A percentile compares a stretch with the other conserved stretches of the same genome.
Conservation (phyloP, 23 tunicate species). For the Ascidia mentula region DNA sequence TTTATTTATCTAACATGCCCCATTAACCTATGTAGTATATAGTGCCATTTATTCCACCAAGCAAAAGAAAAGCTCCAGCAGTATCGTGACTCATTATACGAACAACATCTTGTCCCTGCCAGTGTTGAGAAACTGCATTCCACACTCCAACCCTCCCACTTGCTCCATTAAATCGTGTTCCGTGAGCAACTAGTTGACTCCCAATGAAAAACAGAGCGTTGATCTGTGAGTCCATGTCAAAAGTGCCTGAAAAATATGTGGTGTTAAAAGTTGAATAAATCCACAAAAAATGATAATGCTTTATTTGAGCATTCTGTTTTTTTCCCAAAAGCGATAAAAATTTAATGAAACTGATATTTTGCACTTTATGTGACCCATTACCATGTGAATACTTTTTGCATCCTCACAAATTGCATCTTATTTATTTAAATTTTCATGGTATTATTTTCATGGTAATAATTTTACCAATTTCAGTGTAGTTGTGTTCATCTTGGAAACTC, state of each 20-base stretch:
- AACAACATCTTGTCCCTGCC: slow-evolving; percentile 91
- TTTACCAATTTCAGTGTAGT: slow-evolving; percentile 78
- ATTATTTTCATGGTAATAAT: no score
- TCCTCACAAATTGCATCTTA: no score
- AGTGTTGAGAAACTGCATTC: slow-evolving; percentile 97
- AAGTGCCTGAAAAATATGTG: slow-evolving; percentile 37
- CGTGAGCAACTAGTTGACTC: slow-evolving; percentile 83
- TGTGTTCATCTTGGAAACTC: slow-evolving; percentile 87
- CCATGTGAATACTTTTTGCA: no score
- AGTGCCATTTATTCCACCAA: slow-evolving; percentile 83
- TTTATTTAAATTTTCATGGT: no score
- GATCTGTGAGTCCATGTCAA: slow-evolving; percentile 66
- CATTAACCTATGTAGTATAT: slow-evolving; percentile 80
- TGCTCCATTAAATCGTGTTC: slow-evolving; percentile 22
- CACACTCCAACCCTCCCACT: slow-evolving; percentile 92
- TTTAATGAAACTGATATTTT: no score
- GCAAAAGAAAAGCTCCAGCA: slow-evolving; percentile 78
- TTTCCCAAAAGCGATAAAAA: no score
- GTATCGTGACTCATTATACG: slow-evolving; percentile 87
- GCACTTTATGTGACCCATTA: no score
- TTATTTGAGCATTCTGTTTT: no score
- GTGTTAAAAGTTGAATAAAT: neutral
- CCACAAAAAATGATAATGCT: no score
- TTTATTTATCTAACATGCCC: neutral
- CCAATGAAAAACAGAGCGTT: slow-evolving; percentile 87